Conservation (phyloP, 2,113 vertebrate species). For the Cinclus cinclus region DNA sequence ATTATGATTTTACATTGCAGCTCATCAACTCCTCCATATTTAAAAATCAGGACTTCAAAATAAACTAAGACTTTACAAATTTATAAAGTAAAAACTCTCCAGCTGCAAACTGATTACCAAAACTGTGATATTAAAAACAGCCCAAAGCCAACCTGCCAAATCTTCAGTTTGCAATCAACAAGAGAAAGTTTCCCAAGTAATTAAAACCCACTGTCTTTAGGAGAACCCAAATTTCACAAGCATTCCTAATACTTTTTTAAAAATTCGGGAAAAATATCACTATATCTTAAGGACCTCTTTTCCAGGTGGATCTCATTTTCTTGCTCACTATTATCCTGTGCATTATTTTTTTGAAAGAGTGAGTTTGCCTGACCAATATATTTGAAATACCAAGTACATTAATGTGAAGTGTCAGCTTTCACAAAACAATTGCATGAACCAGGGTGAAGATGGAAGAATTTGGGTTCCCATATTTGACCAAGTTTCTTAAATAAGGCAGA, state of each 20-base stretch:
- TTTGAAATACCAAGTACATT: background rate
- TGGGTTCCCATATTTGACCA: background rate
- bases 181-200: background rate
- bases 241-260: background rate
- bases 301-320: background rate
- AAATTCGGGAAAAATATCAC: background rate
- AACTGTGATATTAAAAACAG: background rate
- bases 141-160: background rate
- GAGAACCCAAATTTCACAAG: background rate
- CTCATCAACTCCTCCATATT: background rate
- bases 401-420: background rate
- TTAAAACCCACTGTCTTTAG: background rate
- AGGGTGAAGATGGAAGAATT: background rate
- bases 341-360: background rate
- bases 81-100: background rate
- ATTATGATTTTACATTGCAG: background rate
- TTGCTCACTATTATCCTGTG: background rate
- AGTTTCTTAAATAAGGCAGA: background rate
- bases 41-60: background rate
- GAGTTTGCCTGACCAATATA: rapidly evolving
- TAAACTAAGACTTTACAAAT: background rate
- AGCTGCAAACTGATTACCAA: background rate
- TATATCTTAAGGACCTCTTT: background rate
- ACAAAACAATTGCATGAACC: background rate
- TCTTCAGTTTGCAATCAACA: background rate